Base-by-base conservation (phyloP, 2,888 invertebrate species). In the Lasioglossum pauxillum region DNA sequence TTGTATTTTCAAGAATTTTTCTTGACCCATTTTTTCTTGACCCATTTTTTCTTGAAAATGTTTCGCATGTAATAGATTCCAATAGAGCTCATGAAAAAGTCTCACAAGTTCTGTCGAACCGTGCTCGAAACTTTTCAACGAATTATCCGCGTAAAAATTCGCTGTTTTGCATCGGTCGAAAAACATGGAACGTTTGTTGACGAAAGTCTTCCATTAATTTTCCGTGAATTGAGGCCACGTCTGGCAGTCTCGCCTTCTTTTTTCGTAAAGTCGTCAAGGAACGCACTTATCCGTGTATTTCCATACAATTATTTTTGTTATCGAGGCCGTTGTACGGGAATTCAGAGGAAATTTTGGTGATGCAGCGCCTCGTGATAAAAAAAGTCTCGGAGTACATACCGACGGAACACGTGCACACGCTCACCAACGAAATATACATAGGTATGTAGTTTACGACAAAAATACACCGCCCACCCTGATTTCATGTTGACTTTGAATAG, bases 251-350 rank as follows among this genome's bases (percentile, higher is more conserved):
- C 49, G 71, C 38, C 72, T 80, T 41, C 46, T 49, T 83, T 81
- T 75, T 84, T 79, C 74, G 16, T 73, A 7, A 67, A 86, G 64
- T 76, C 69, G 64, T 64, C 64, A 53, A 74, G 46, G 73, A 76
- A 87, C 78, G 71, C 77, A 46, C 49, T 76, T 82, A 57, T 74
- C 53, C 60, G 79, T 67, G 83, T 75, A 82, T 86, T 83, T 87
- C 78, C 89, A 88, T 80, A 49, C 79, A 85, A 90, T 90, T 90
- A 91, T 91, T 92, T 92, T 92, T 83, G 83, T 82, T 80, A 89
- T 86, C 75, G 87, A 91, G 86, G 91, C 78, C 87, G 72, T 76
- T 83, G 83, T 75, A 80, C 80, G 74, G 60, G 69, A 80, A 80
- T 81, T 80, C 77, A 78, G 72, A 69, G 82, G 79, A 84, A 87